phyloP scores from a whole-genome alignment of 2,113 vertebrate genomes.

The Callospermophilus lateralis region DNA sequence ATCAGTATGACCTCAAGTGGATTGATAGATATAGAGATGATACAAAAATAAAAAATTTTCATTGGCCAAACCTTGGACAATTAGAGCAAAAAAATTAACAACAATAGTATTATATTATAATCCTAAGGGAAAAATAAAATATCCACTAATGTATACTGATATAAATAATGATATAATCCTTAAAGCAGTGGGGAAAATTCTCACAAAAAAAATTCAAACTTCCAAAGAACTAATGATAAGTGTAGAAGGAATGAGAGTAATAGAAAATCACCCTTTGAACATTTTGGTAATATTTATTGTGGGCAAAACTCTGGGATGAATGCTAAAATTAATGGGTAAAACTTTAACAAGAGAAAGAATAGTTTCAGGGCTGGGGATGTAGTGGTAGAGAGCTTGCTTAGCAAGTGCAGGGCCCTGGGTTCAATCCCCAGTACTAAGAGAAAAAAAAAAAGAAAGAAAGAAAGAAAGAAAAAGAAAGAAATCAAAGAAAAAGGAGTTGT shows the following conservation, averaged over 20 bases:
- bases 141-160: background rate
- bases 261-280: conserved; percentile 11
- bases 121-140: background rate
- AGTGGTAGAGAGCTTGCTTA: too few species aligned
- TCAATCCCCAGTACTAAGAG: too few species aligned
- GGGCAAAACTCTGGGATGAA: background rate
- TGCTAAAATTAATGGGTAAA: background rate
- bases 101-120: background rate
- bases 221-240: background rate
- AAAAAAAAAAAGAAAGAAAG: too few species aligned
- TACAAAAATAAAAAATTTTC: background rate
- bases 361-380: background rate
- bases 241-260: background rate
- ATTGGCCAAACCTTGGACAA: background rate
- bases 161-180: background rate
- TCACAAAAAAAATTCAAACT: conserved; percentile 6
- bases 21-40: background rate
- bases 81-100: background rate
- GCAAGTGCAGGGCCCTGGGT: too few species aligned
- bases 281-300: background rate
- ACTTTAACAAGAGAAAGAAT: background rate
- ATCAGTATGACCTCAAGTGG: background rate
- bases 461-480: too few species aligned
- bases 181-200: background rate
- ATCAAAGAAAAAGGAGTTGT: background rate